phyloP scores from a whole-genome alignment of 2,888 invertebrate genomes.

The Microplitis manilae region DNA sequence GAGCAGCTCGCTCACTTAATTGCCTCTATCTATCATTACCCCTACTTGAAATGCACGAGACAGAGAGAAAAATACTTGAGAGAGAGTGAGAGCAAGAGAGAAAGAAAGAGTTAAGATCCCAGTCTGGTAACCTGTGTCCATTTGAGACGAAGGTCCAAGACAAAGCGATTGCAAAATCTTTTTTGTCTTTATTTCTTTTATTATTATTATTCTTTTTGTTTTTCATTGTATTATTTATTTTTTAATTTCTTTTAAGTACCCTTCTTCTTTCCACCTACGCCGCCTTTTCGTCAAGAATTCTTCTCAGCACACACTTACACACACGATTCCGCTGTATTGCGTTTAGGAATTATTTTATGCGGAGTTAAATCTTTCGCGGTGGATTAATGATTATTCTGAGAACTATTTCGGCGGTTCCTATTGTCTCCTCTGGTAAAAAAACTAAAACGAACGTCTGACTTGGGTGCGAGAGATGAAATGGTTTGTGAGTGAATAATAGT shows the following conservation, averaged over 20 bases:
- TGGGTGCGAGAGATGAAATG: constrained; percentile 31
- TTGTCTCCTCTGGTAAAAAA: constrained; percentile 41
- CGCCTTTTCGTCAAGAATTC: neutral
- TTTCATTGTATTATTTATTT: neutral
- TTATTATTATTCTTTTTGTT: constrained; percentile 21
- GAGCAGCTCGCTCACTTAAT: constrained; percentile 59
- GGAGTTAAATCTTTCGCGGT: constrained; percentile 49
- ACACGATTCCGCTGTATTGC: constrained; percentile 31
- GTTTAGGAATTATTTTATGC: constrained; percentile 55
- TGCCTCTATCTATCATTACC: constrained; percentile 63
- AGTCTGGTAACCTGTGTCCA: constrained; percentile 22
- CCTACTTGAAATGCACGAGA: constrained; percentile 45
- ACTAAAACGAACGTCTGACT: neutral
- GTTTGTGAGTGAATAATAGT: constrained; percentile 24
- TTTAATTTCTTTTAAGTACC: neutral
- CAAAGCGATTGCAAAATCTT: constrained; percentile 41
- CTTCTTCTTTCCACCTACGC: constrained; percentile 26
- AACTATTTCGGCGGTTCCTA: constrained; percentile 50
- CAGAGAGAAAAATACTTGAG: constrained; percentile 20
- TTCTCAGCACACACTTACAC: neutral
- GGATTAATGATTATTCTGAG: constrained; percentile 55
- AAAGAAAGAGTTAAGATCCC: constrained; percentile 21
- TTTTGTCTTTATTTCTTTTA: neutral
- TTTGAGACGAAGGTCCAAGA: constrained; percentile 36
- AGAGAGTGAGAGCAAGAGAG: constrained; percentile 30